Conservation (phyloP, 2,888 invertebrate genomes). For the Crepidodera aurea region DNA sequence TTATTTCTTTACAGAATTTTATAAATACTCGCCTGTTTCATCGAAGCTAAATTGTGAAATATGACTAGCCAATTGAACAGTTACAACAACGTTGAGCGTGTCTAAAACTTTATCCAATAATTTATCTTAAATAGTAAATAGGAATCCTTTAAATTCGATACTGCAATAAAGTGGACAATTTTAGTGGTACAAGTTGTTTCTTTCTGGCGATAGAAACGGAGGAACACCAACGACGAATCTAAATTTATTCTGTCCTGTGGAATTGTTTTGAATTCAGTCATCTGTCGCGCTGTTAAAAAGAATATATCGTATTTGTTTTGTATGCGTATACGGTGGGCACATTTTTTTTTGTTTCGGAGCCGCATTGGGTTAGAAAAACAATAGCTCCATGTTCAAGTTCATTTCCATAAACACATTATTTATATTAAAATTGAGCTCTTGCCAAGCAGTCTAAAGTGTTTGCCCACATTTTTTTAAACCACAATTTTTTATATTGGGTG, state of each 20-base stretch:
- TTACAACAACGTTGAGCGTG: slow-evolving; percentile 6
- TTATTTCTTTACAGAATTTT: too few relatives aligned
- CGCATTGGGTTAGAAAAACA: slow-evolving; percentile 17
- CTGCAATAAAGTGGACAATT: slow-evolving; percentile 33
- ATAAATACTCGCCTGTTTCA: background rate
- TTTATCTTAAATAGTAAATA: slow-evolving; percentile 20
- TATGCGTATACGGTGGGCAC: background rate
- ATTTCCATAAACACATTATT: slow-evolving; percentile 33
- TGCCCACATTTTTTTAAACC: too few relatives aligned
- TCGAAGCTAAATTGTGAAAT: background rate
- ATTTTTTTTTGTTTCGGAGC: slow-evolving; percentile 1
- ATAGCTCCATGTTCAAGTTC: slow-evolving; percentile 9
- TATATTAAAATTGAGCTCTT: slow-evolving; percentile 19
- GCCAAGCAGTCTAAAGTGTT: slow-evolving; percentile 14
- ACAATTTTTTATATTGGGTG: too few relatives aligned
- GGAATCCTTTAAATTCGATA: slow-evolving; percentile 33
- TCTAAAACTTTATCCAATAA: slow-evolving; percentile 17
- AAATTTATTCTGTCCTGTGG: slow-evolving; percentile 34
- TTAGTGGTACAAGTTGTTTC: slow-evolving; percentile 16
- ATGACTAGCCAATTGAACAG: slow-evolving; percentile 1
- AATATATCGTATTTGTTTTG: too few relatives aligned
- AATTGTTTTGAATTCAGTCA: slow-evolving; percentile 34
- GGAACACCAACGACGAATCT: slow-evolving; percentile 37
- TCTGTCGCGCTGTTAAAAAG: slow-evolving; percentile 26
- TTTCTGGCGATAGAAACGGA: slow-evolving; percentile 2